These are phyloP conservation scores for Sula dactylatra DNA, from an alignment of 2,113 vertebrate genomes.

Conservation along the genomic window DNA sequence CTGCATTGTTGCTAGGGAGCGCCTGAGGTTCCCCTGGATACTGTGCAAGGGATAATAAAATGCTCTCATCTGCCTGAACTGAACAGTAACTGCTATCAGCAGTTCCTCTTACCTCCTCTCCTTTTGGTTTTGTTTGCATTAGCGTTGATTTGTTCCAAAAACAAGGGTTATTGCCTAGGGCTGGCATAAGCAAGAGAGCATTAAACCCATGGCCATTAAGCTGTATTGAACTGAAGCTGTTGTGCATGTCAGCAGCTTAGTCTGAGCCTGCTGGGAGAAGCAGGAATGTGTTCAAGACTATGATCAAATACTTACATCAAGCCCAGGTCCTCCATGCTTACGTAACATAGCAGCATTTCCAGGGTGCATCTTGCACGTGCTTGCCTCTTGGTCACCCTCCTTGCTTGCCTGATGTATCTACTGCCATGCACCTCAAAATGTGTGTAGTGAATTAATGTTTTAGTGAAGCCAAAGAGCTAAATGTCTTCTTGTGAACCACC, in stretches of 20 bases:
- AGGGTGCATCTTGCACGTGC: neutral
- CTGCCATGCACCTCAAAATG: neutral
- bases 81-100: neutral
- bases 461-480: neutral
- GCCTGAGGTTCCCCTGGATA: slow-evolving; percentile 37
- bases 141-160: neutral
- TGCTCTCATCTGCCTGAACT: neutral
- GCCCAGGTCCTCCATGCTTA: neutral
- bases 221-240: neutral
- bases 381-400: neutral
- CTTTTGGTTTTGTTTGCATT: neutral
- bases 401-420: neutral
- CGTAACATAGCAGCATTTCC: neutral
- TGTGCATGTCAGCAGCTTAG: neutral
- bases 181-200: neutral
- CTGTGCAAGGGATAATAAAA: neutral
- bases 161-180: neutral
- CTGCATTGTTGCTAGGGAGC: slow-evolving; percentile 33
- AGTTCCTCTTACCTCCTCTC: neutral
- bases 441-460: neutral
- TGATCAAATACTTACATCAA: neutral
- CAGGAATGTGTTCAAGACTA: neutral
- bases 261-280: neutral
- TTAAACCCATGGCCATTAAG: neutral
- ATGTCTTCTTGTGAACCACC: neutral